These are phyloP conservation scores for Varroa destructor DNA, from an alignment of 1,140 invertebrate species.

Conservation along the genomic window DNA sequence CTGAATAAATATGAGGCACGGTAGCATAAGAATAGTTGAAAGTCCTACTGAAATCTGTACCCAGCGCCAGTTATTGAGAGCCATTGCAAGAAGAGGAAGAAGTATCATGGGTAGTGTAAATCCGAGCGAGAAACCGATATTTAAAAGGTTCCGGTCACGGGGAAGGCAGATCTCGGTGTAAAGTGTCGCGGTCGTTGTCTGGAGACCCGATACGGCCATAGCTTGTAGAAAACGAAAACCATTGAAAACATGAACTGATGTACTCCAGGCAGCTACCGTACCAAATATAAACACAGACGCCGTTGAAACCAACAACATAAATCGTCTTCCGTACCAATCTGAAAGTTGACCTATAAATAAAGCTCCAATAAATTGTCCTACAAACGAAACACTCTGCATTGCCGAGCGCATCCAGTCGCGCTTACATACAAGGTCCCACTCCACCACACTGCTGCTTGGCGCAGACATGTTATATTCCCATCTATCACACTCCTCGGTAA, in stretches of 20 bases:
- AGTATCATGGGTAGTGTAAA: constrained; percentile 14
- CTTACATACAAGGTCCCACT: constrained; percentile 5
- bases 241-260: constrained; percentile 11
- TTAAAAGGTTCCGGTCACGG: constrained; percentile 14
- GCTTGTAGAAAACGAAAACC: background rate
- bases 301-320: background rate
- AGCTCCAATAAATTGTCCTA: constrained; percentile 19
- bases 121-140: constrained; percentile 17
- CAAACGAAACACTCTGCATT: constrained; percentile 24
- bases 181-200: constrained; percentile 8
- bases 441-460: constrained; percentile 8
- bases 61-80: background rate
- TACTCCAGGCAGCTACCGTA: background rate
- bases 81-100: background rate
- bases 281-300: constrained; percentile 3
- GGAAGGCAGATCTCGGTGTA: constrained; percentile 24
- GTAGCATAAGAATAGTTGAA: constrained; percentile 12
- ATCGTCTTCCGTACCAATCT: constrained; percentile 14
- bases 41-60: constrained; percentile 4
- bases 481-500: background rate
- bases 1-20: background rate
- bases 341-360: constrained; percentile 1
- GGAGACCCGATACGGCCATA: constrained; percentile 7
- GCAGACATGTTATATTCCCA: constrained; percentile 6
- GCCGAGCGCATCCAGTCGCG: constrained; percentile 25